A percentile compares a stretch with the other conserved stretches of the same genome.
phyloP scores from a whole-genome alignment of 2,797 vertebrate species.

The Chelon labrosus region DNA sequence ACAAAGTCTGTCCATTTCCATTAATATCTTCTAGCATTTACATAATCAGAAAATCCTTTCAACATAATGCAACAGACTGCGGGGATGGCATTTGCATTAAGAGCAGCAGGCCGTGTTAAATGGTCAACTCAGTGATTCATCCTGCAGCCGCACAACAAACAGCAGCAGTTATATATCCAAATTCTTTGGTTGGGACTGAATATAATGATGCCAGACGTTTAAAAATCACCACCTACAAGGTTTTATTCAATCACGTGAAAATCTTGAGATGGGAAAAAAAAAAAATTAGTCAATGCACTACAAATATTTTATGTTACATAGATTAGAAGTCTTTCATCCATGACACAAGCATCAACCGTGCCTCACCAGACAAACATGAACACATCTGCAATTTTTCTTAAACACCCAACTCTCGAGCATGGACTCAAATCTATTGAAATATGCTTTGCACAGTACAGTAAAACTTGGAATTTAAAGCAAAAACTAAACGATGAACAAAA shows the following conservation, averaged over 20 bases:
- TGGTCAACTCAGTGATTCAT: no score
- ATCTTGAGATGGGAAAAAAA: constrained; percentile 54
- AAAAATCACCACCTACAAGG: constrained; percentile 80
- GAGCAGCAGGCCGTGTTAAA: no score
- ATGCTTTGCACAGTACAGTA: constrained; percentile 86
- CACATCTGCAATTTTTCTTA: constrained; percentile 52
- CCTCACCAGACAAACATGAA: constrained; percentile 63
- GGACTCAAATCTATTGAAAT: constrained; percentile 81
- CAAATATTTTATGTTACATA: constrained; percentile 82
- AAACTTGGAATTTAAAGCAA: constrained; percentile 84
- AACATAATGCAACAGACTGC: no score
- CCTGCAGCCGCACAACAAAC: no score
- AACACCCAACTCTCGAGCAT: constrained; percentile 62
- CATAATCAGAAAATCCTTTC: no score
- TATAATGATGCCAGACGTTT: constrained; percentile 51
- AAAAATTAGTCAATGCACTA: constrained; percentile 77
- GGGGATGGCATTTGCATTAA: no score
- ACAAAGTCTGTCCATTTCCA: no score
- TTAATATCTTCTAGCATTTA: no score
- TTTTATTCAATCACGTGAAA: constrained; percentile 79
- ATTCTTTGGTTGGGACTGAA: background rate
- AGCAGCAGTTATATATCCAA: no score
- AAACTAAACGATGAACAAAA: constrained; percentile 74
- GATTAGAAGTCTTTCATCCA: constrained; percentile 50
- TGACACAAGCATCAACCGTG: constrained; percentile 48